Evolutionary conservation across 2,888 invertebrate species (phyloP), one percentile per base, ranked within the genome.

Genomic region (Drosophila algonquin): DNA sequence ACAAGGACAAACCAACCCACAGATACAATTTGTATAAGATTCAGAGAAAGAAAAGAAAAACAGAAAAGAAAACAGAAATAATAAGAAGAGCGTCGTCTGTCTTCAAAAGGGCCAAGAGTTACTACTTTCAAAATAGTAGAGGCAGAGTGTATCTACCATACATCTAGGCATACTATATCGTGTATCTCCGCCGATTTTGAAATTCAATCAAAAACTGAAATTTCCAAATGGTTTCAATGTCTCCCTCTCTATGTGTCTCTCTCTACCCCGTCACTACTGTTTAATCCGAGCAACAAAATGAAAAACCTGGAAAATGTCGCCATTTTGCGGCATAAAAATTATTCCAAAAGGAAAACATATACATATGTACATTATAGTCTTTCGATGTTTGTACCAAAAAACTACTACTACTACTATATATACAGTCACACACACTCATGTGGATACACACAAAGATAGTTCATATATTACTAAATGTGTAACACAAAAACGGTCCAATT

Each of bases 401-500:
- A 2, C 74, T 60, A 59, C 75, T 75, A 76, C 73, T 76, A 70
- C 40, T 5, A 24, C 5, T 24, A 24, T 24, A 18, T 21, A 21
- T 21, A 21, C 21, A 3, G 24, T 4, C 4, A 40, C 27, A 67
- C 18, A 52, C 18, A 60, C 47, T 18, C 18, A 18, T 18, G 18
- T 18, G 18, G 18, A 12, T 16, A 63, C 44, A 46, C 52, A 51
- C n/a, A 61, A 18, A 50, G 27, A 54, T 44, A 5, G 4, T 24
- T 5, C 24, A 18, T 62, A 80, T 71, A 86, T 83, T 89, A 76
- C 74, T 87, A 85, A 64, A 74, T 84, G 78, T 85, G 71, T 77
- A 87, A 78, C 52, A 73, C 53, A 67, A 60, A 83, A 88, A 85
- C 30, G 88, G 89, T 88, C 86, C 88, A 87, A 86, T 71, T 69